These are phyloP conservation scores for Perognathus longimembris DNA, from an alignment of 2,113 vertebrate species.

Conservation along the genomic window DNA sequence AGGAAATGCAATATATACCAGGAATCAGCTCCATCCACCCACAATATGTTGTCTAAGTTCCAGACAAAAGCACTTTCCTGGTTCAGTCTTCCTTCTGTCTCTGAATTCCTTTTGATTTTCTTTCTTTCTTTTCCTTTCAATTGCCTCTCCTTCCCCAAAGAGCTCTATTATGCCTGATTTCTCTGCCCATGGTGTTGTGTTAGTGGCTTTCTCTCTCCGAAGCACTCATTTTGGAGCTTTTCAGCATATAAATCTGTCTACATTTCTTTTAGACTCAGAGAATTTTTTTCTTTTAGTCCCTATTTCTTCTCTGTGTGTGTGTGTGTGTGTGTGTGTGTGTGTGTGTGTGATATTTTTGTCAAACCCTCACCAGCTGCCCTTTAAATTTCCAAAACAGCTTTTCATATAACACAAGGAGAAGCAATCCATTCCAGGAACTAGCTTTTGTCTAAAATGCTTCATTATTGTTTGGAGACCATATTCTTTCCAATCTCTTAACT, in stretches of 20 bases:
- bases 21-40: background rate
- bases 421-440: conserved; percentile 52
- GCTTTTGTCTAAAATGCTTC: conserved; percentile 37
- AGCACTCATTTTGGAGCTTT: background rate
- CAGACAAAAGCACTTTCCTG: background rate
- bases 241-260: background rate
- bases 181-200: background rate
- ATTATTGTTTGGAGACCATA: conserved; percentile 24
- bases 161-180: background rate
- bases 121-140: conserved; percentile 35
- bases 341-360: background rate
- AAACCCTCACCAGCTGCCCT: background rate
- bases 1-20: fast-evolving
- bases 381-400: conserved; percentile 31
- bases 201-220: background rate
- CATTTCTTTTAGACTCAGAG: background rate
- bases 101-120: background rate
- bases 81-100: background rate
- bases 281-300: conserved; percentile 10
- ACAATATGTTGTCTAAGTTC: fast-evolving
- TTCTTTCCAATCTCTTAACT: conserved; percentile 25
- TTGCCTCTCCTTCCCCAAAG: background rate
- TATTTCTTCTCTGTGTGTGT: background rate
- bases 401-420: conserved; percentile 53
- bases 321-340: too few species aligned